Percentiles rank a stretch among this genome's conserved stretches.
phyloP scores from a whole-genome alignment of 2,888 invertebrate species.

The Drosophila infuscata region DNA sequence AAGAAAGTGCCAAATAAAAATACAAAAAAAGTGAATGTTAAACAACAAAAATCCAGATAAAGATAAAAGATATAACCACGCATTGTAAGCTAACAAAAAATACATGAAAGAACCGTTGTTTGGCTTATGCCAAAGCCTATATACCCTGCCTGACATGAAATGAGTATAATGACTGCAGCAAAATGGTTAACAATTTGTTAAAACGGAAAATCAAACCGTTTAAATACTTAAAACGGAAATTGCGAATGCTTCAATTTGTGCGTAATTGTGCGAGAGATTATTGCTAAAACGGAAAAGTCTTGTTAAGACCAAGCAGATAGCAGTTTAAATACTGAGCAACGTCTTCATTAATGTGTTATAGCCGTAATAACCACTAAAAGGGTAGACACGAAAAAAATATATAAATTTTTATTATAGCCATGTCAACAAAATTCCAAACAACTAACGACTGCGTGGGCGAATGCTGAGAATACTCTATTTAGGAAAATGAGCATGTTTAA shows the following conservation, averaged over 20 bases:
- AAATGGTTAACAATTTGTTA: background rate
- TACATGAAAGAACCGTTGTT: background rate
- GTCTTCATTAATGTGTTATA: background rate
- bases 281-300: no score
- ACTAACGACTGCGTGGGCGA: conserved; percentile 42
- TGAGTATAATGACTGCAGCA: background rate
- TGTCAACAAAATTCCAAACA: conserved; percentile 41
- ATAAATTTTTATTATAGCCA: conserved; percentile 40
- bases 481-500: conserved; percentile 25
- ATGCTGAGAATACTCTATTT: conserved; percentile 11
- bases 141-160: conserved; percentile 10
- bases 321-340: background rate
- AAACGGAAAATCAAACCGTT: background rate
- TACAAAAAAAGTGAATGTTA: conserved; percentile 65
- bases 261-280: background rate
- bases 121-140: background rate
- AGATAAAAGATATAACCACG: conserved; percentile 37
- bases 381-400: background rate
- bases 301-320: background rate
- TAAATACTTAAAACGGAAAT: background rate
- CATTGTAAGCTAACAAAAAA: conserved; percentile 18
- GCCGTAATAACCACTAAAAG: background rate
- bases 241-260: background rate
- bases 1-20: conserved; percentile 71
- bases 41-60: conserved; percentile 34